Evolutionary conservation across 2,888 invertebrate species (phyloP), one percentile per base, ranked within the genome.

Genomic region (Dynastes hyllus): DNA sequence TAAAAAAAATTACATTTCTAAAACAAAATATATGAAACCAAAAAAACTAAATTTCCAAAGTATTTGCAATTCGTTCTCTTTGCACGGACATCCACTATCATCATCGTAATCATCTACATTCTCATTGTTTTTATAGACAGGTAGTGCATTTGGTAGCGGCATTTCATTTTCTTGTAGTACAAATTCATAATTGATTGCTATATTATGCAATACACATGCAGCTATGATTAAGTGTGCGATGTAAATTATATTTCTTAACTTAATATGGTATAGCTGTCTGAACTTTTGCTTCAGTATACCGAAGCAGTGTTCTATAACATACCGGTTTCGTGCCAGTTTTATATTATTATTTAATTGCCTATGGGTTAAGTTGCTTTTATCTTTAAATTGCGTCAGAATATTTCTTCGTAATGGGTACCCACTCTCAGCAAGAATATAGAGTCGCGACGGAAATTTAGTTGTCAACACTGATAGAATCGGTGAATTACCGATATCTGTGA

Each of bases 141-240:
- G 22, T 22, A 22, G 22, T 22, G 22, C 22, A 22, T 22, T 22
- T 22, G 22, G 22, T 22, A 22, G 22, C 22, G 22, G 22, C 22
- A 58, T 22, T 58, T n/a, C 16, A 58, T 22, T 6, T 58, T 58
- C 58, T 22, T 58, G n/a, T 58, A n/a, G 6, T 8, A 40, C 45
- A 67, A 65, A 65, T 9, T 67, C 45, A 45, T 45, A n/a, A 45
- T 67, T 45, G 45, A 81, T 11, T 50, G 81, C 79, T 16, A 81
- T 27, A 76, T 81, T 81, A 50, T 81, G 81, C 22, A 81, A 63
- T 45, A 81, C 81, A 73, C 79, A 81, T 70, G 75, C 76, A 16
- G 81, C 81, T 37, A 78, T 29, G 32, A 81, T 81, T 76, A 81
- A 81, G 67, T 81, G 80, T 3, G 76, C 78, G n/a, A 80, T 80